These are phyloP conservation scores for Coptodon rendalli DNA, from an alignment of 2,113 vertebrate species.

Conservation along the genomic window DNA sequence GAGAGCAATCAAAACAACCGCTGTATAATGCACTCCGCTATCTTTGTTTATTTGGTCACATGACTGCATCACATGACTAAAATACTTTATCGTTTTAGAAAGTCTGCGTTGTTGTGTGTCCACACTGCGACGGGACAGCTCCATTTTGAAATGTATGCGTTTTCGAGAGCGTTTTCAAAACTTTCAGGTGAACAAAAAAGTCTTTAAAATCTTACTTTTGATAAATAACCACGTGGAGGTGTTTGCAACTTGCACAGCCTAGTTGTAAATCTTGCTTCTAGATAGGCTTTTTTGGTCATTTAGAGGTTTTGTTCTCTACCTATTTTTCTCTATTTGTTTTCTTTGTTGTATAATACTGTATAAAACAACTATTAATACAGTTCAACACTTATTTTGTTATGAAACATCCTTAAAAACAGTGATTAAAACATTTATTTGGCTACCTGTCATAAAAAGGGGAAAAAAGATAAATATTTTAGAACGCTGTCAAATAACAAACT, in stretches of 20 bases:
- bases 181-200: neutral
- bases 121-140: neutral
- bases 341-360: neutral
- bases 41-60: neutral
- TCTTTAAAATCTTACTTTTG: neutral
- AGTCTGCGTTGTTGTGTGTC: neutral
- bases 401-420: neutral
- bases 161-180: accelerated
- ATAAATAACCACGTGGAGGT: neutral
- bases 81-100: neutral
- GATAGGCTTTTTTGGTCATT: neutral
- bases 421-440: neutral
- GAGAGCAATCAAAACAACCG: neutral
- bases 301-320: neutral
- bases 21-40: neutral
- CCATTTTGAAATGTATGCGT: neutral
- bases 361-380: neutral
- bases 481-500: neutral
- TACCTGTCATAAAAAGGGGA: neutral
- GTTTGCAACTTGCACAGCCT: neutral
- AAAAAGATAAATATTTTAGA: neutral
- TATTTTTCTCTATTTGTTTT: neutral
- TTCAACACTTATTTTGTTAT: neutral
- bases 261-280: neutral
- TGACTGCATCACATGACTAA: neutral